These are phyloP conservation scores for Brachyistius frenatus DNA, from an alignment of 2,113 vertebrate genomes.

Conservation along the genomic window DNA sequence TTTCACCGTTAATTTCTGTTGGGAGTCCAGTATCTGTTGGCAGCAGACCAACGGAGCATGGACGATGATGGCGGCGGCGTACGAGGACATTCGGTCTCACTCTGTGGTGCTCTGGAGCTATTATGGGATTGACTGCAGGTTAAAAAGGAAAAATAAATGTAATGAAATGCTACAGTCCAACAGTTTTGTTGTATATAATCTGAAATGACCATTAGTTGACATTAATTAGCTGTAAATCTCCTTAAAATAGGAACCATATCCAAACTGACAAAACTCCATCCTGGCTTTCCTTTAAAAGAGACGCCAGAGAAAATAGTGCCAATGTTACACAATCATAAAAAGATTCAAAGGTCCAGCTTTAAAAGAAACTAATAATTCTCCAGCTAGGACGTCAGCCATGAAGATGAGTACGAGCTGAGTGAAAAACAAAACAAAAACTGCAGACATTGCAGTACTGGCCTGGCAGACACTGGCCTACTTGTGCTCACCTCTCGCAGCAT, in stretches of 20 bases:
- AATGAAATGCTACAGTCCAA: not conserved
- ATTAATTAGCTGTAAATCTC: too few species aligned
- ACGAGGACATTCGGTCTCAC: not conserved
- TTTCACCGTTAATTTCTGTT: slow-evolving; percentile 3
- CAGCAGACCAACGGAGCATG: not conserved
- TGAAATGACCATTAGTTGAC: too few species aligned
- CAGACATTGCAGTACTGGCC: not conserved
- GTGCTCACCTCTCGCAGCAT: slow-evolving; percentile 66
- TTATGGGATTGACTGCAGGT: slow-evolving; percentile 21
- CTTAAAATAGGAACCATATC: too few species aligned
- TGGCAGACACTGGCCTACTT: not conserved
- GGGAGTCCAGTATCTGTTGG: slow-evolving; percentile 13
- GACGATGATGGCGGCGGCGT: not conserved
- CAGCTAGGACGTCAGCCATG: not conserved
- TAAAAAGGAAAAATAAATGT: not conserved
- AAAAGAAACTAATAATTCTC: not conserved
- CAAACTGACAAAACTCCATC: too few species aligned
- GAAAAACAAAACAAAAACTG: not conserved
- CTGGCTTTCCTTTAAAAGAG: too few species aligned
- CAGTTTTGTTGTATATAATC: too few species aligned
- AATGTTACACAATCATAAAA: not conserved
- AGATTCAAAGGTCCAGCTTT: not conserved
- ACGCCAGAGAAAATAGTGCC: not conserved
- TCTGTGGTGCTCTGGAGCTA: slow-evolving; percentile 7
- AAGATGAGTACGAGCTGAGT: not conserved